Percentiles rank a stretch among this genome's conserved stretches.
phyloP scores from a whole-genome alignment of 2,888 invertebrate species.

The Sphaeridia pumilis region DNA sequence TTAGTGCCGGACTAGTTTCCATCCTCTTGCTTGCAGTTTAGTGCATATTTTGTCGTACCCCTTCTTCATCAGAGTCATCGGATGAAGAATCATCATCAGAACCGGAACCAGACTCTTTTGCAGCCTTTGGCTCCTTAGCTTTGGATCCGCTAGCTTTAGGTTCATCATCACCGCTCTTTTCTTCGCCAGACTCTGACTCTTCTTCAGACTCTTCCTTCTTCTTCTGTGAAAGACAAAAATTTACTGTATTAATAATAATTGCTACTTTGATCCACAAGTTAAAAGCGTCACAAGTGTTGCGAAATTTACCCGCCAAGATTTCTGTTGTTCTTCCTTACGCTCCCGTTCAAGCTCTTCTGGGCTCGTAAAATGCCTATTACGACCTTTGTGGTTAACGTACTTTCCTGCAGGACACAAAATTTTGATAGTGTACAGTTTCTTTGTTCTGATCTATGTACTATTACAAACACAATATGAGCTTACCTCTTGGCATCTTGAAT shows the following conservation, averaged over 20 bases:
- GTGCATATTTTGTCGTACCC: too few species aligned
- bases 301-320: slow-evolving; percentile 48
- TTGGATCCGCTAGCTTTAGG: too few species aligned
- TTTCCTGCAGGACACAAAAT: too few species aligned
- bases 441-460: too few species aligned
- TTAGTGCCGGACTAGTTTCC: too few species aligned
- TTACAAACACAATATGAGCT: too few species aligned
- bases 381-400: slow-evolving; percentile 85
- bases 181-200: slow-evolving; percentile 39
- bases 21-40: too few species aligned
- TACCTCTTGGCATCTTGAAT: too few species aligned
- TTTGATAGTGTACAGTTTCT: too few species aligned
- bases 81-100: too few species aligned
- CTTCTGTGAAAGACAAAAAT: slow-evolving; percentile 4
- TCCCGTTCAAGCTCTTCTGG: slow-evolving; percentile 85
- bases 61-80: slow-evolving; percentile 31
- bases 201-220: slow-evolving; percentile 42
- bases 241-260: background rate
- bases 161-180: slow-evolving; percentile 39
- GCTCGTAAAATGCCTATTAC: slow-evolving; percentile 84
- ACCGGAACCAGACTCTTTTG: background rate
- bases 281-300: too few species aligned
- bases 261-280: too few species aligned
- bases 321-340: slow-evolving; percentile 60
- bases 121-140: slow-evolving; percentile 2